A percentile compares a stretch with the other conserved stretches of the same genome.
Evolutionary conservation across 2,797 vertebrate genomes (phyloP).

Genomic region (Chiloscyllium punctatum): DNA sequence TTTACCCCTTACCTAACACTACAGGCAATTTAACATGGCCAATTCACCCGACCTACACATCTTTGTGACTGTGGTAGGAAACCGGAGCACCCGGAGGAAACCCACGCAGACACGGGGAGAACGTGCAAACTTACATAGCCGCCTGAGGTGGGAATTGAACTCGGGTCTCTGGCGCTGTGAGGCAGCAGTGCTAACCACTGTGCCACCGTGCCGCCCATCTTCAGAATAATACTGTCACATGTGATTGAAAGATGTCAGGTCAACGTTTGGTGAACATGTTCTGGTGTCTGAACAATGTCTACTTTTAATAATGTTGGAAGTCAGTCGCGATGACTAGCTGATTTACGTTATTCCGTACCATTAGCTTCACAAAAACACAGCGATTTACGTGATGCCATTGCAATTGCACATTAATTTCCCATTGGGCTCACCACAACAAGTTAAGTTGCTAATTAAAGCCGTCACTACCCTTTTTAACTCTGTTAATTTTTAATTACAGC

Average conservation of each 20-base stretch:
- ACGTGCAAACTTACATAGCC: no score
- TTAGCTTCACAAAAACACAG: no score
- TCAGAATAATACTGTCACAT: background rate
- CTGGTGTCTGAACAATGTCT: background rate
- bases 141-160: no score
- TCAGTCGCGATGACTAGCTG: background rate
- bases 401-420: background rate
- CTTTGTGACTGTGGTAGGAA: no score
- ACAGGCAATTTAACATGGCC: no score
- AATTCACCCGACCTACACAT: no score
- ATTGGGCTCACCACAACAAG: background rate
- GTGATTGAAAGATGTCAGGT: background rate
- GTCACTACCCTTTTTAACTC: background rate
- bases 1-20: no score
- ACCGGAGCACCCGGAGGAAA: no score
- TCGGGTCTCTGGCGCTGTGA: no score
- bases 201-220: no score
- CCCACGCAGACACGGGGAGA: no score
- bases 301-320: background rate
- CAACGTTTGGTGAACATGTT: background rate
- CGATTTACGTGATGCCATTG: background rate
- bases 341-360: background rate
- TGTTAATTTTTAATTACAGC: background rate
- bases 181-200: no score
- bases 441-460: background rate